Evolutionary conservation across 2,113 vertebrate genomes (phyloP).

Genomic region (Pristiophorus japonicus): DNA sequence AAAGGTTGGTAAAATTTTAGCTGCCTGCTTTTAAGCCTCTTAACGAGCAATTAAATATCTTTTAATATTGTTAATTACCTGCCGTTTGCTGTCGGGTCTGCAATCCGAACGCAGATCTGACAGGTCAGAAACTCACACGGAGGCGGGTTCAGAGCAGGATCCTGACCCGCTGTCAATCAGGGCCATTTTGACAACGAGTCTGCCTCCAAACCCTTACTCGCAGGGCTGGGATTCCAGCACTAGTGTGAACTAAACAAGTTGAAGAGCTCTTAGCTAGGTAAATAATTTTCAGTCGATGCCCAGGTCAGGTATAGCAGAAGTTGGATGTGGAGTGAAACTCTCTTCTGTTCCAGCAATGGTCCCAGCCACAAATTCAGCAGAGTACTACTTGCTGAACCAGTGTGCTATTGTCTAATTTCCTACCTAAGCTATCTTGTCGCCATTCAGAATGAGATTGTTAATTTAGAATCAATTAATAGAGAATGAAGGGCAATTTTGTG

Average conservation of each 20-base stretch:
- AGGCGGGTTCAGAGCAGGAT: too few species aligned
- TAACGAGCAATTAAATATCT: too few species aligned
- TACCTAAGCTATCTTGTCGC: neutral
- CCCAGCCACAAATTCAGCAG: neutral
- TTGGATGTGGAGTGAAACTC: neutral
- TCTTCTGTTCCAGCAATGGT: neutral
- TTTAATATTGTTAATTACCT: too few species aligned
- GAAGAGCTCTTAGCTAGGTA: neutral
- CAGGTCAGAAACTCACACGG: too few species aligned
- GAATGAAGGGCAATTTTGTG: neutral
- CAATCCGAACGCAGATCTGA: too few species aligned
- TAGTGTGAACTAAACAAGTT: neutral
- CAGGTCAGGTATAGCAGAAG: neutral
- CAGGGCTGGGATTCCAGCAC: too few species aligned
- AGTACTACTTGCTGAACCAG: neutral
- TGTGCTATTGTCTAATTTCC: neutral
- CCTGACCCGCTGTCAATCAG: too few species aligned
- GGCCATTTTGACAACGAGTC: too few species aligned
- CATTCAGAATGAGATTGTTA: neutral
- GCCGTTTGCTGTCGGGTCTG: too few species aligned
- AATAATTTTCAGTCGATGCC: neutral
- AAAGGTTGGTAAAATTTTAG: too few species aligned
- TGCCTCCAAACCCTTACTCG: too few species aligned
- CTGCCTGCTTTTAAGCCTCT: too few species aligned
- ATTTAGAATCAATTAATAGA: neutral